Evolutionary conservation across 1,140 invertebrate species (phyloP), one percentile per base, ranked within the genome.

Genomic region (Notospermus geniculatus): DNA sequence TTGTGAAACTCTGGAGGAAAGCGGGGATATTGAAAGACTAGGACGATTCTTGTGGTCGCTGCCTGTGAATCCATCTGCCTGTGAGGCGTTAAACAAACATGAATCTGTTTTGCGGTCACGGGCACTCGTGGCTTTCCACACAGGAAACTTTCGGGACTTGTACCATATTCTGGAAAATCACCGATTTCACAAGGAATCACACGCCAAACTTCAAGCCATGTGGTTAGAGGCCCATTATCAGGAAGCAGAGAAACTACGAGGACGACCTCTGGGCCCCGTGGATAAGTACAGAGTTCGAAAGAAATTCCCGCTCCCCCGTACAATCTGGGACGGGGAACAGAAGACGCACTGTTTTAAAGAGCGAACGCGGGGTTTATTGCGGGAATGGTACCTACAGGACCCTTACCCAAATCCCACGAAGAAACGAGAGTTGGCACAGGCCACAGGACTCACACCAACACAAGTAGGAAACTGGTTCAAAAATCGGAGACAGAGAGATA

Each of bases 381-480:
- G 97, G 53, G 96, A 99, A 83, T 98, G 95, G 93, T 81, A 79
- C 60, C 68, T 79, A 2, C 94, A 98, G 83, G 97, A 99, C 83
- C 96, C 96, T 1, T 99, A 99, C 84, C 97, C 97, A 27, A 99
- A 99, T 82, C 96, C 96, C 23, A 95, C 93, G 50, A 99, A 98
- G 84, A 99, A 99, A 83, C 83, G 95, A 46, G 96, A 99, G 83
- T 83, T 99, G 71, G 97, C 97, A 22, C 90, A 92, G 72, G 94
- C 95, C 45, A 99, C 97, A 32, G 95, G 95, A 1, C 86, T 99
- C 53, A 99, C 97, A 59, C 93, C 96, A 7, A 99, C 97, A 54
- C 97, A 99, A 83, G 97, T 99, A 60, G 97, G 97, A 50, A 99
- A 99, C 85, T 99, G 97, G 97, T 99, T 99, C 87, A 99, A 99